Base-by-base conservation (phyloP, 2,113 vertebrate genomes). In the rabbit (Oryctolagus cuniculus) region DNA sequence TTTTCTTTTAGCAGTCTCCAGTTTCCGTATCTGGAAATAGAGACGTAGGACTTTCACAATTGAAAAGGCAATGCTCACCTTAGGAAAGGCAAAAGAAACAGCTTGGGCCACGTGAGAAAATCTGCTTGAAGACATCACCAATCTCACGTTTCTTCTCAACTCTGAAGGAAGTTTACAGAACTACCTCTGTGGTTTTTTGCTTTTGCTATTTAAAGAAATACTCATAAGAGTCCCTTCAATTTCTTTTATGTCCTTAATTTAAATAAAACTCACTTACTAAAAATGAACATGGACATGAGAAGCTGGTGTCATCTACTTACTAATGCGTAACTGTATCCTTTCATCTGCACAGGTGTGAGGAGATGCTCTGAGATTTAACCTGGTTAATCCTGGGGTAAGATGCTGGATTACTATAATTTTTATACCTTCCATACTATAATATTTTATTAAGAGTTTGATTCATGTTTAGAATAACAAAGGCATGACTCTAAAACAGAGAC, bases 401-500 rank as follows among this genome's bases (percentile, higher is more conserved):
- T 25, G 36, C 1, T 44, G 3, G 66, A 9, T 27, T 51, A 10
- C 36, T 80, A 55, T 38, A 75, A 74, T 51, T 44, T 58, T 78
- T 77, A 25, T 25, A 78, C 11, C 38, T 73, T 90, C 29, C 38
- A 2, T 19, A 51, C 31, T 55, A 27, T 64, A 78, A 2, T 69
- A 81, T 34, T 86, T 88, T 73, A 87, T 51, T 55, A 83, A 38
- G 3, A 69, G 27, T 12, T 34, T 77, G 0, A 27, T 27, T 49
- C n/a, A 79, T 78, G 92, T 94, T 74, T 79, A 79, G 77, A 78
- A 96, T 80, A 91, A 66, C 17, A 87, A 92, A 86, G 64, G 58
- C 24, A 64, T 17, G 31, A 63, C 75, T 73, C n/a, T 67, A 87
- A 17, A 90, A 77, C 58, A 69, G 66, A 0, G 5, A 49, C 63